These are phyloP conservation scores for Falco biarmicus DNA, from an alignment of 2,797 vertebrate species.

Conservation along the genomic window DNA sequence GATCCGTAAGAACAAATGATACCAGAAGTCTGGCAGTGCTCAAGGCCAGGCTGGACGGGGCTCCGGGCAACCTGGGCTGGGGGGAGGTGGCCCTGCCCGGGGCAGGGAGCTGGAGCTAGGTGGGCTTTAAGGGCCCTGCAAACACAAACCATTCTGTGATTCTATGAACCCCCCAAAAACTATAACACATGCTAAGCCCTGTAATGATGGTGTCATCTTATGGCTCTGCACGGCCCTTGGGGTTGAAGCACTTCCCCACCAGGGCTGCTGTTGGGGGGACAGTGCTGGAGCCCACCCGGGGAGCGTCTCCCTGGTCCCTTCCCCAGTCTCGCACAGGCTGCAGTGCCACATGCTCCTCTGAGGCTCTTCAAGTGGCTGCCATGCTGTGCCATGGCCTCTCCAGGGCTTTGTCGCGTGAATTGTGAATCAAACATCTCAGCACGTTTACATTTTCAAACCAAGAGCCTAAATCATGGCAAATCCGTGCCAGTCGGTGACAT, in stretches of 20 bases:
- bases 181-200: accelerated
- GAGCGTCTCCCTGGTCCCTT: accelerated
- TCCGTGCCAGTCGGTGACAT: background rate
- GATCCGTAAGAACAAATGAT: background rate
- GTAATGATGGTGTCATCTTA: background rate
- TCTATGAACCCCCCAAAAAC: too few relatives aligned
- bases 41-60: too few relatives aligned
- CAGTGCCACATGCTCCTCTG: accelerated
- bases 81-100: too few relatives aligned
- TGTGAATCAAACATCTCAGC: accelerated
- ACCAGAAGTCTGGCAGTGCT: too few relatives aligned
- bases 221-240: too few relatives aligned
- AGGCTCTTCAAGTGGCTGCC: background rate
- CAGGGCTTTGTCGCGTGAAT: background rate
- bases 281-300: background rate
- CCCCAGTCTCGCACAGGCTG: accelerated
- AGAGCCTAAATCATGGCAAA: background rate
- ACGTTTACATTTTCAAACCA: background rate
- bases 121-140: too few relatives aligned
- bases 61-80: too few relatives aligned
- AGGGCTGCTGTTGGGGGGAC: background rate
- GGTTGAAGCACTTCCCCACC: background rate
- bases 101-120: too few relatives aligned
- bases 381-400: accelerated
- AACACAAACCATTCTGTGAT: too few relatives aligned